Evolutionary conservation across 2,113 vertebrate species (phyloP).

Genomic region (Channa argus): DNA sequence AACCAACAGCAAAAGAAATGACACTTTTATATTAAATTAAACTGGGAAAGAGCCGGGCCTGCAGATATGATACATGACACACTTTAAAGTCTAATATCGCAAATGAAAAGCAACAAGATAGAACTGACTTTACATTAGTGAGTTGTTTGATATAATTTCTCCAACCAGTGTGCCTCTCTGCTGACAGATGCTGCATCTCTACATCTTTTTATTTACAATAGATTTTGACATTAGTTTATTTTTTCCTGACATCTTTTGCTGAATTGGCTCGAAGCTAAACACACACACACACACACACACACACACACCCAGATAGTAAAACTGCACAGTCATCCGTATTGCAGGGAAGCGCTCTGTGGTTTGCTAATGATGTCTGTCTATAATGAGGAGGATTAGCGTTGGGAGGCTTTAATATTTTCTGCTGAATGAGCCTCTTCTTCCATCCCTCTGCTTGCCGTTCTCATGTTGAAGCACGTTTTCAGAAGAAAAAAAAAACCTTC

Average conservation of each 20-base stretch:
- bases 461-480: constrained; percentile 29
- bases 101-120: constrained; percentile 19
- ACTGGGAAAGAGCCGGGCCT: constrained; percentile 4
- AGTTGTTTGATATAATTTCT: constrained; percentile 27
- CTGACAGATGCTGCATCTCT: constrained; percentile 47
- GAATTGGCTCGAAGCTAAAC: constrained; percentile 45
- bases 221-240: constrained; percentile 49
- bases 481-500: constrained; percentile 8
- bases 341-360: constrained; percentile 48
- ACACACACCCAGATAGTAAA: constrained; percentile 33
- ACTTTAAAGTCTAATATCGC: constrained; percentile 19
- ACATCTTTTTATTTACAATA: constrained; percentile 26
- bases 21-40: background rate
- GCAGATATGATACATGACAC: constrained; percentile 25
- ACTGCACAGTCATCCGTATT: constrained; percentile 66
- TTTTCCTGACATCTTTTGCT: constrained; percentile 41
- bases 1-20: constrained; percentile 6
- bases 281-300: constrained; percentile 12
- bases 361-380: constrained; percentile 72
- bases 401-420: constrained; percentile 68
- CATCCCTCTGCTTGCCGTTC: constrained; percentile 16
- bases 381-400: constrained; percentile 75
- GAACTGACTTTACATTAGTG: constrained; percentile 10
- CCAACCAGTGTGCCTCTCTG: background rate
- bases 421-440: constrained; percentile 66